Base-by-base conservation (phyloP, 2,113 vertebrate species). In the Trinectes maculatus region DNA sequence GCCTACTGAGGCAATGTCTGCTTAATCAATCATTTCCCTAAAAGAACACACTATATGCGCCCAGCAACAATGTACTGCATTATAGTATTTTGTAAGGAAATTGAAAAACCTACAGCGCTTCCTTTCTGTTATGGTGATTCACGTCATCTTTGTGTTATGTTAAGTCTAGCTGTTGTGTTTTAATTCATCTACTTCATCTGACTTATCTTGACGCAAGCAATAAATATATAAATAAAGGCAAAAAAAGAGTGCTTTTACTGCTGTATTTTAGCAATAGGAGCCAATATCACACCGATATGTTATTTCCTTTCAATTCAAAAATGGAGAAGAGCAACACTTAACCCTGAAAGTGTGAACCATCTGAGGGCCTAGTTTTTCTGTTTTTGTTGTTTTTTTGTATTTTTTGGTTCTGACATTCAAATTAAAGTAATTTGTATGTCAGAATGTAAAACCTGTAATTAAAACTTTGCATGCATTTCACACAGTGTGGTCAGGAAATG, bases 281-380 rank as follows among this genome's bases (percentile, higher is more conserved):
- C n/a, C n/a, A n/a, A n/a, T n/a, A n/a, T n/a, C n/a, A n/a, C 39
- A 36, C 7, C 85, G 89, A 91, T 91, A 91, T 91, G 89, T 87
- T 22, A 59, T 77, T 80, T 79, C 19, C 11, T 42, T 79, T 77
- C 64, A 84, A 79, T 73, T 83, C 42, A 72, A 61, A 71, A 55
- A 43, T 7, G 4, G 10, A 78, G 39, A 56, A 36, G 3, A 69
- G 52, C 28, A 47, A 36, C 1, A 7, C 34, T 36, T 1, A 66
- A 80, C 48, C 62, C 58, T 71, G 57, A 71, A 33, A 33, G 22
- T 40, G 52, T 68, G 31, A 64, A 76, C n/a, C 66, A 4, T 40
- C 43, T 65, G 66, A 18, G 39, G 39, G 16, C n/a, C 10, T n/a
- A 18, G 39, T 40, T 11, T 18, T 40, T 16, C 16, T n/a, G n/a